Percentiles rank a stretch among this genome's conserved stretches.
Conservation (phyloP, 2,797 vertebrate genomes). For the Nannoperca obscura region DNA sequence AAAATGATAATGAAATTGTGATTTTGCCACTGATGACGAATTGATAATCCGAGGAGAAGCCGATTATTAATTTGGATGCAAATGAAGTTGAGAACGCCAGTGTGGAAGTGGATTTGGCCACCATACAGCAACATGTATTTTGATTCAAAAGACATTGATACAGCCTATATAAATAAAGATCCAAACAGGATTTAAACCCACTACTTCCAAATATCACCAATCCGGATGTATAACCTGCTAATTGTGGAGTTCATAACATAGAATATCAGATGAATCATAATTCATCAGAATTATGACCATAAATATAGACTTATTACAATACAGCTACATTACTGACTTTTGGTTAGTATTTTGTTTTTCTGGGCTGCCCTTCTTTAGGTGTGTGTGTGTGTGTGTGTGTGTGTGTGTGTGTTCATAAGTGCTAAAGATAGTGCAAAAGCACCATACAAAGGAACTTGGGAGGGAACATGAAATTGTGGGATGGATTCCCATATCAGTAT, state of each 20-base stretch:
- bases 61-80: neutral
- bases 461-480: neutral
- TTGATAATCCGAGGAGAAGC: too few species aligned
- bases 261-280: neutral
- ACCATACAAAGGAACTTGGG: neutral
- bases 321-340: neutral
- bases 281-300: neutral
- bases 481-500: neutral
- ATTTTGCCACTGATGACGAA: neutral
- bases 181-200: neutral
- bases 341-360: neutral
- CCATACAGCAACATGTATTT: neutral
- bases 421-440: neutral
- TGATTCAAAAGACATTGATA: neutral
- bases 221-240: neutral
- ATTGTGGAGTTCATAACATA: too few species aligned
- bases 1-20: slow-evolving; percentile 3
- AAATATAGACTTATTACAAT: neutral
- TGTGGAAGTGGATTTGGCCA: neutral
- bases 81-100: neutral
- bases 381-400: neutral
- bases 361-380: neutral
- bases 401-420: neutral
- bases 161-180: neutral
- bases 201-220: neutral